A percentile compares a stretch with the other conserved stretches of the same genome.
Evolutionary conservation across 2,888 invertebrate species (phyloP).

Genomic region (Rhagophthalmus giganteus): DNA sequence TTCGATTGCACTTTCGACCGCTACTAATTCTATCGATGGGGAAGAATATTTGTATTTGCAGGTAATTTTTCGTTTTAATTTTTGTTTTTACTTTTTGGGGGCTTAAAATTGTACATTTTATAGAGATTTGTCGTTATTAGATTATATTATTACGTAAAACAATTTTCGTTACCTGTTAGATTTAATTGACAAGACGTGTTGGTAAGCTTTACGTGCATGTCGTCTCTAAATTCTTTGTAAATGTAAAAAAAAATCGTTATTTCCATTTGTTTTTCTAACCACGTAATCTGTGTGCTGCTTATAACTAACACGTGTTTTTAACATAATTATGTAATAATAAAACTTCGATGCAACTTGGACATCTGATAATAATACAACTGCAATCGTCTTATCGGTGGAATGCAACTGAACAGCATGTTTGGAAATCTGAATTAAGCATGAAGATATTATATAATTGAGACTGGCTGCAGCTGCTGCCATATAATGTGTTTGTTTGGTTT

Average conservation of each 20-base stretch:
- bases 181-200: constrained; percentile 2
- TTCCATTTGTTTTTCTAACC: constrained; percentile 13
- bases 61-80: too few relatives aligned
- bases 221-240: not conserved
- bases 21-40: constrained; percentile 50
- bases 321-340: constrained; percentile 17
- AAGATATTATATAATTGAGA: constrained; percentile 41
- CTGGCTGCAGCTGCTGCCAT: constrained; percentile 54
- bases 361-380: constrained; percentile 14
- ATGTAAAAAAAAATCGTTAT: constrained; percentile 4
- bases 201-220: constrained; percentile 17
- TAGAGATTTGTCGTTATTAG: constrained; percentile 3
- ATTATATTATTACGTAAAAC: constrained; percentile 3
- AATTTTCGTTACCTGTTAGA: not conserved
- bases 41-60: constrained; percentile 55
- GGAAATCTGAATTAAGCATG: constrained; percentile 43
- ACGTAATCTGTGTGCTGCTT: constrained; percentile 38
- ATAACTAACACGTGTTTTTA: constrained; percentile 28
- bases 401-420: constrained; percentile 40
- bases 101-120: constrained; percentile 3
- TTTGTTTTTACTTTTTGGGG: too few relatives aligned
- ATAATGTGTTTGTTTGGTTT: constrained; percentile 25
- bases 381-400: constrained; percentile 16
- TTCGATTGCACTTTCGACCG: constrained; percentile 43
- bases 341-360: constrained; percentile 20